Evolutionary conservation across 2,797 vertebrate species (phyloP).

Genomic region (Tokudaia tokunoshimensis): DNA sequence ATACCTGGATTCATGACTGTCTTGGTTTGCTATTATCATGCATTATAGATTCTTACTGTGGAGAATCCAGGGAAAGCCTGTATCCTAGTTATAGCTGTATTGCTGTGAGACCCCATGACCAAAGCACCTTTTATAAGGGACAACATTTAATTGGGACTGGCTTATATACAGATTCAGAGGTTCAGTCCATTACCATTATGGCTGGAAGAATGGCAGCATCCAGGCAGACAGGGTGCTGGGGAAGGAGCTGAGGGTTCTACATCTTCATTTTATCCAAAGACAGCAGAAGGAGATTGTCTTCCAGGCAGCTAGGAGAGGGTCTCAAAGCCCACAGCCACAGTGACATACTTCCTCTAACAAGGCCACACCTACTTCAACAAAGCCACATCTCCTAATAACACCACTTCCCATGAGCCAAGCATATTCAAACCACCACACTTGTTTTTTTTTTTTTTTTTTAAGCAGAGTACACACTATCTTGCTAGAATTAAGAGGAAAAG

Average conservation of each 20-base stretch:
- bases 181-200: neutral
- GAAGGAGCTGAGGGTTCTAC: neutral
- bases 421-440: neutral
- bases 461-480: conserved; percentile 8
- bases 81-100: neutral
- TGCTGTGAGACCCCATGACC: neutral
- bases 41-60: conserved; percentile 34
- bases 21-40: conserved; percentile 31
- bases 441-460: neutral
- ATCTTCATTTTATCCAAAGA: neutral
- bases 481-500: conserved; percentile 38
- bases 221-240: neutral
- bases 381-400: no score
- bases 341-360: neutral
- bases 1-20: conserved; percentile 25
- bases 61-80: conserved; percentile 45
- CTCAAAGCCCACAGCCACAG: neutral
- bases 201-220: neutral
- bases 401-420: neutral
- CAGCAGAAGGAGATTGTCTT: neutral
- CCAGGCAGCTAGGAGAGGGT: neutral
- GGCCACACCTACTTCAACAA: neutral
- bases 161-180: neutral
- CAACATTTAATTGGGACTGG: neutral
- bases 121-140: neutral